Conservation (phyloP, 1,140 invertebrate species). For the Drosophila subpulchrella region DNA sequence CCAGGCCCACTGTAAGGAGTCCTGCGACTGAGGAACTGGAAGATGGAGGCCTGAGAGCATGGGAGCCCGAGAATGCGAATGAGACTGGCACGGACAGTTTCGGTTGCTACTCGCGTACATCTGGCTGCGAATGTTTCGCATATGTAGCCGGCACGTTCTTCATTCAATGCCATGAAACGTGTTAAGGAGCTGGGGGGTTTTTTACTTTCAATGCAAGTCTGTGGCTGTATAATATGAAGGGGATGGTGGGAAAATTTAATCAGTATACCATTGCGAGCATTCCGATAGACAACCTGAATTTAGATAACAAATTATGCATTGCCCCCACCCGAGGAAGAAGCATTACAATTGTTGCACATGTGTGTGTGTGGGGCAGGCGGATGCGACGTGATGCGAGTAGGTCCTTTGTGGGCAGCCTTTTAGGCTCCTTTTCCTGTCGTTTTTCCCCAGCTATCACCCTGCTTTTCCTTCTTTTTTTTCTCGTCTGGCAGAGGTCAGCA, state of each 20-base stretch:
- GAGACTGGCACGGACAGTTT: constrained; percentile 45
- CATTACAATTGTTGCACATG: constrained; percentile 68
- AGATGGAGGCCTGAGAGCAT: constrained; percentile 3
- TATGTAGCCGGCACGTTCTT: constrained; percentile 65
- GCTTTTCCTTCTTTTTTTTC: neutral
- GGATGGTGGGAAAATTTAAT: constrained; percentile 64
- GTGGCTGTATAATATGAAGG: neutral
- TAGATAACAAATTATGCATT: constrained; percentile 81
- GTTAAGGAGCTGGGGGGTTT: constrained; percentile 68
- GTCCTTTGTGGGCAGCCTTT: constrained; percentile 56
- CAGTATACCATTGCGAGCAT: constrained; percentile 67
- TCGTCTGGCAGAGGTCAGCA: constrained; percentile 67
- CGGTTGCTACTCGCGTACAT: constrained; percentile 49
- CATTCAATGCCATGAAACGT: constrained; percentile 73
- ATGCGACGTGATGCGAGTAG: constrained; percentile 38
- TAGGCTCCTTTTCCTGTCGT: constrained; percentile 36
- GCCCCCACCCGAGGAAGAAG: neutral
- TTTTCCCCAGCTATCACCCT: neutral
- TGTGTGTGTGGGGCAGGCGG: neutral
- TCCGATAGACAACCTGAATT: constrained; percentile 76
- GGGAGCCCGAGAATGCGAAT: constrained; percentile 16
- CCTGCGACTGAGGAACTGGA: constrained; percentile 3
- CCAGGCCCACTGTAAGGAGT: constrained; percentile 2
- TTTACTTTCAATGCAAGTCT: constrained; percentile 63
- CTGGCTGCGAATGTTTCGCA: constrained; percentile 19